Percentiles rank a stretch among this genome's conserved stretches.
These are phyloP conservation scores for Holotrichia oblita DNA, from an alignment of 1,140 invertebrate genomes.

Conservation along the genomic window DNA sequence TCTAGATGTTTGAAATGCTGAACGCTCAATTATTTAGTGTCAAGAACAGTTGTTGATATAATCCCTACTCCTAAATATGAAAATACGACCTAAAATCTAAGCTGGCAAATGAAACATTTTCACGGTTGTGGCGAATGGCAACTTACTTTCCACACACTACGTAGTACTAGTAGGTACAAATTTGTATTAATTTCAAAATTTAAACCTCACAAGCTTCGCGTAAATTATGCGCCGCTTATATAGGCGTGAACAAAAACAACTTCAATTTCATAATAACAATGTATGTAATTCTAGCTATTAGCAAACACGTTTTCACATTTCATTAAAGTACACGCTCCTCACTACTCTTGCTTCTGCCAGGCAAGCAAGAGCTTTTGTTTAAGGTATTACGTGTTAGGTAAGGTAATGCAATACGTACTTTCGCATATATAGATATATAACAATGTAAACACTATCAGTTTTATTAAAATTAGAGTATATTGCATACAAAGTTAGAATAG, in stretches of 20 bases:
- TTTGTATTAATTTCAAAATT: slow-evolving; percentile 5
- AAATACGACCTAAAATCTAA: too few species aligned
- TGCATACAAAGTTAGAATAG: too few species aligned
- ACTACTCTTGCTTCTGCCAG: background rate
- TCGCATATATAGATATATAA: background rate
- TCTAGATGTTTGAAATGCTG: too few species aligned
- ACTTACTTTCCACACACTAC: background rate
- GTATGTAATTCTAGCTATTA: slow-evolving; percentile 14
- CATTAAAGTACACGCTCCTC: background rate
- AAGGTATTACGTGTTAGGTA: background rate
- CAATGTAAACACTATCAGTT: too few species aligned
- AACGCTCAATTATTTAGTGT: too few species aligned
- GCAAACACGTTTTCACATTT: background rate
- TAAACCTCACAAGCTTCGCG: background rate
- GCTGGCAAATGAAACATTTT: too few species aligned
- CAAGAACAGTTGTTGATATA: too few species aligned
- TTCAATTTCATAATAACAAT: background rate
- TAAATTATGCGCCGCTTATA: background rate
- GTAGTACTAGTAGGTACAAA: too few species aligned
- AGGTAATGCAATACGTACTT: background rate
- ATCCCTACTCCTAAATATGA: too few species aligned
- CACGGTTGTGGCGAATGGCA: too few species aligned
- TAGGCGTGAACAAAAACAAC: background rate
- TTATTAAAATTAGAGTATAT: too few species aligned
- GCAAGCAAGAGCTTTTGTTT: background rate